Conservation (phyloP, 2,888 invertebrate species). For the Anarsia innoxiella region DNA sequence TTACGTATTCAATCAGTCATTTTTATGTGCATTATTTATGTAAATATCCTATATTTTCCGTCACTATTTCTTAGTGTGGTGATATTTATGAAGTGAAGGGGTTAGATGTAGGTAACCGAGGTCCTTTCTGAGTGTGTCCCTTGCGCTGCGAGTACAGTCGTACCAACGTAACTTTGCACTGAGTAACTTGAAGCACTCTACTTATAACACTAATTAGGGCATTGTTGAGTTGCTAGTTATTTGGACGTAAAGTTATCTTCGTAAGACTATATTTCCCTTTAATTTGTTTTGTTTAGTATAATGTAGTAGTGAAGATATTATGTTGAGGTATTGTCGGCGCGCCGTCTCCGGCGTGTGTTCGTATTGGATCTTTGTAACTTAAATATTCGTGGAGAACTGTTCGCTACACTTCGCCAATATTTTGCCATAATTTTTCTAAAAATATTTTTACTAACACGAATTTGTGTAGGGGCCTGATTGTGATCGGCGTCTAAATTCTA, state of each 20-base stretch:
- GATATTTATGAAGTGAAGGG: too few relatives aligned
- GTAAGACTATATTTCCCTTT: too few relatives aligned
- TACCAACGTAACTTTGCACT: too few relatives aligned
- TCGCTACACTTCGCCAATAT: conserved; percentile 64
- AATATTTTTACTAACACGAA: conserved; percentile 46
- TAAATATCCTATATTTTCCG: conserved; percentile 49
- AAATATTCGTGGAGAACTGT: conserved; percentile 51
- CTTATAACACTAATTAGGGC: too few relatives aligned
- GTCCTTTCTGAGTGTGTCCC: too few relatives aligned
- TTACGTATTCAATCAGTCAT: conserved; percentile 52
- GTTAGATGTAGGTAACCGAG: too few relatives aligned
- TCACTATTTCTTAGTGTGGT: background rate
- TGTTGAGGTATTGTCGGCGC: background rate
- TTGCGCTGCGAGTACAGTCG: too few relatives aligned
- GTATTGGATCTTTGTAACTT: conserved; percentile 44
- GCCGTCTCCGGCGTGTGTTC: conserved; percentile 3
- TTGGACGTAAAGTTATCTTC: too few relatives aligned
- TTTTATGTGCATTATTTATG: conserved; percentile 57
- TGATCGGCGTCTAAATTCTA: conserved; percentile 51
- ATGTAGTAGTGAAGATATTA: background rate
- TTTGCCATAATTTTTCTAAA: conserved; percentile 65
- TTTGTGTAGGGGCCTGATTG: conserved; percentile 44
- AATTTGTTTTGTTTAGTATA: too few relatives aligned
- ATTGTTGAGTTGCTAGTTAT: too few relatives aligned
- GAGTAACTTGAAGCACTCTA: too few relatives aligned